Conservation (phyloP, 2,888 invertebrate species). For the Zaprionus lineosus region DNA sequence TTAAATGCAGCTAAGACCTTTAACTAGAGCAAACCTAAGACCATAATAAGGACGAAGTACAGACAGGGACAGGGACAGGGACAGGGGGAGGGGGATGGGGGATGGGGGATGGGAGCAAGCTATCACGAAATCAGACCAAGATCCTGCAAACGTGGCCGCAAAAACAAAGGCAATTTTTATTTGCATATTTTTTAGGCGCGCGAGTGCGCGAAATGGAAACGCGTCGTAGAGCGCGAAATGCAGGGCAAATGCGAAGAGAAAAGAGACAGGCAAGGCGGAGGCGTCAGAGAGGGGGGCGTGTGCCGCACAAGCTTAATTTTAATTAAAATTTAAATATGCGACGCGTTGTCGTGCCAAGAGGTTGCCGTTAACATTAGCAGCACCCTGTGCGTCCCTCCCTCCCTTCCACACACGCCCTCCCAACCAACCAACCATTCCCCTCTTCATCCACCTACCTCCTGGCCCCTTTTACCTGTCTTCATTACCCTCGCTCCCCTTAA, state of each 20-base stretch:
- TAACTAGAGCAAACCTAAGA: too few relatives aligned
- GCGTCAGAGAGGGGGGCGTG: constrained; percentile 1
- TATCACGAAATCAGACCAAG: constrained; percentile 27
- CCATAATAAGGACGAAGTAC: too few relatives aligned
- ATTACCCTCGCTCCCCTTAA: too few relatives aligned
- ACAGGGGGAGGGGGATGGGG: too few relatives aligned
- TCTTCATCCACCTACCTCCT: too few relatives aligned
- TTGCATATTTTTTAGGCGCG: constrained; percentile 68
- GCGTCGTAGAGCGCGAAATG: too few relatives aligned
- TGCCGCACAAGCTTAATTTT: constrained; percentile 58
- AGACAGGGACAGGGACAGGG: too few relatives aligned
- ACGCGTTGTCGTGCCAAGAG: constrained; percentile 56
- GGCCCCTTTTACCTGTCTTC: too few relatives aligned
- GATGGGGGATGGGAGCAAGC: background rate
- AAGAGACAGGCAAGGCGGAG: background rate
- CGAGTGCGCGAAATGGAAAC: constrained; percentile 41
- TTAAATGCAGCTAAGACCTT: too few relatives aligned
- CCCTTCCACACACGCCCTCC: background rate
- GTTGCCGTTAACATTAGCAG: constrained; percentile 13
- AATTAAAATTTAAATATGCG: constrained; percentile 76
- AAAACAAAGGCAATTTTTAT: constrained; percentile 47
- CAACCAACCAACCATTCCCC: background rate
- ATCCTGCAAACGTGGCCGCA: constrained; percentile 11
- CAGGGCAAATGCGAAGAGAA: constrained; percentile 3
- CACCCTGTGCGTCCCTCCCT: background rate